Base-by-base conservation (phyloP, 2,797 vertebrate genomes). In the Enteromius mattozi region DNA sequence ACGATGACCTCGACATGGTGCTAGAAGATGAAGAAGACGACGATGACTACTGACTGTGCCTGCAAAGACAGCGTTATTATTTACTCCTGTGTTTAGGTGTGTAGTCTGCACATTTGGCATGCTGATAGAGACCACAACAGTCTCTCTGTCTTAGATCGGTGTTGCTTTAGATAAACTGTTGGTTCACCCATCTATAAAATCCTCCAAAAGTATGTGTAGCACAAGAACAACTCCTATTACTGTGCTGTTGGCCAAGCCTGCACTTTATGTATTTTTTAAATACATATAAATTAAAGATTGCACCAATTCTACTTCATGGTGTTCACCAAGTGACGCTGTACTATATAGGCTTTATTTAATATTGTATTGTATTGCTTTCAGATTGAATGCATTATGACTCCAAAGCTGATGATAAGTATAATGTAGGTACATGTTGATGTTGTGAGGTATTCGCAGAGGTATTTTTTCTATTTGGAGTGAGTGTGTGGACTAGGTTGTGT, bases 1-100 rank as follows among this genome's bases (percentile, higher is more conserved):
- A 91, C 17, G 87, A 92, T 21, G 92, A 92, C 69, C 91, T 94
- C 3, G 93, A 88, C 81, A 91, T 92, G 89, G 90, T 90, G 87
- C 92, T 91, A 88, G 94, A 93, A 17, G 94, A 92, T 13, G 93
- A 94, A 9, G 93, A 94, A 9, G 93, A 95, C 0, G 92, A 92
- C 2, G 89, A 91, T 17, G 69, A 95, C 92, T 95, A 94, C 89
- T 94, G 88, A 93, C 87, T 87, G 83, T 88, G 54, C 59, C 59
- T 83, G 49, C 71, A 87, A 81, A 76, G 68, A 81, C 59, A 77
- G 49, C 42, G 3, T 77, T 76, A 47, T 80, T 47, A 63, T 61
- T 61, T 78, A 78, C 59, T 78, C n/a, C 82, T 37, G 47, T 76
- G 76, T 86, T 79, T 83, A 79, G 75, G 68, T 84, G 81, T 86